Base-by-base conservation (phyloP, 2,113 vertebrate genomes). In the Corydoras maculifer region DNA sequence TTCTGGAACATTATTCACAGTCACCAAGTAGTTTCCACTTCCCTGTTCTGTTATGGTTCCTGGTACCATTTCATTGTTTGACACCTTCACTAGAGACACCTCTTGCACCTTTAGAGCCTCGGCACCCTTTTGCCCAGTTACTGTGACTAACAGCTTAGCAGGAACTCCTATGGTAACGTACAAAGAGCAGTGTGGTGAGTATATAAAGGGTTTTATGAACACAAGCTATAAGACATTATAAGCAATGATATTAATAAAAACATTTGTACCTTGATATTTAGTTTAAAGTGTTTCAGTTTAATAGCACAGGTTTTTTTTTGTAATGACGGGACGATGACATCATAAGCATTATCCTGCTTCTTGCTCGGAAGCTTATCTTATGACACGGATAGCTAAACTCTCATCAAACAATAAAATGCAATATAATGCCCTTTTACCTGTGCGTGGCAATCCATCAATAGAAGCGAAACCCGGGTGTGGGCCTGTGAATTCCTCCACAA, bases 401-500 rank as follows among this genome's bases (percentile, higher is more conserved):
- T 48, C 2, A 4, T 3, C 11, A 14, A 7, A 15, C 12, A 53
- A 59, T 62, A 14, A 10, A 62, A 63, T 31, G 13, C 31, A 30
- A 57, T 65, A 51, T 25, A 68, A 9, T 10, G 13, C 11, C 18
- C 18, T 60, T 58, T 14, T 80, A 90, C 89, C 89, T 87, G 81
- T 77, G 73, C 75, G 77, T 73, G 89, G 89, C 48, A 75, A 83
- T 5, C 88, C 87, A 58, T 79, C 82, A 62, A 88, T 75, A 13
- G 80, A 59, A 51, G 84, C 86, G 43, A 84, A 87, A 51, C 89
- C 87, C 72, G 88, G 79, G 64, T 90, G 89, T 50, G 87, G 86
- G 73, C 87, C 89, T n/a, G 29, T 8, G 57, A 88, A 90, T 8
- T 68, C 72, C 71, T 87, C 87, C 76, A 90, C 88, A 79, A 90